These are phyloP conservation scores for Podarcis cretensis DNA, from an alignment of 2,113 vertebrate species.

Conservation along the genomic window DNA sequence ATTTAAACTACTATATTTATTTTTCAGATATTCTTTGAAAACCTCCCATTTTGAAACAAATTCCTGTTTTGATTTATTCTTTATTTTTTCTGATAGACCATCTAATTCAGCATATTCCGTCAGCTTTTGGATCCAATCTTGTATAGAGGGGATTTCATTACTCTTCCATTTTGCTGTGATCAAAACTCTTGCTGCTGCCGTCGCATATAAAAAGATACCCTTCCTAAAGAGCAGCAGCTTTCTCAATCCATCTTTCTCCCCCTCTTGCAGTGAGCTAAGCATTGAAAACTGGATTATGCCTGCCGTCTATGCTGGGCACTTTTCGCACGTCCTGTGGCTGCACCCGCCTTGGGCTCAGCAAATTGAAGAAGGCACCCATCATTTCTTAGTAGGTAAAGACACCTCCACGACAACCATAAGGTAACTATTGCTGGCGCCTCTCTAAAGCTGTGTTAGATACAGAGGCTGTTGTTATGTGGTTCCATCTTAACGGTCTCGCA, in stretches of 20 bases:
- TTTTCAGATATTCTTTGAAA: no score
- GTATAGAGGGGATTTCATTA: no score
- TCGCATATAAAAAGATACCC: no score
- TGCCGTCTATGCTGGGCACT: conserved; percentile 94
- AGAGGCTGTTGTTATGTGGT: background rate
- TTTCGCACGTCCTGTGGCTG: conserved; percentile 91
- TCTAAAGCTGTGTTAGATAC: background rate
- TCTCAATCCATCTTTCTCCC: conserved; percentile 9
- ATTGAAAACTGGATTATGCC: conserved; percentile 99
- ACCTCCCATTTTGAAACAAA: no score
- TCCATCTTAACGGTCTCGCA: background rate
- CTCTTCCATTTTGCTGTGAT: no score
- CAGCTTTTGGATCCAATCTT: no score
- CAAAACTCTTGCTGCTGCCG: no score
- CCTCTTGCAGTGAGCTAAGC: conserved; percentile 87
- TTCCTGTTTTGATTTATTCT: no score
- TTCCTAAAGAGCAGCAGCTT: no score
- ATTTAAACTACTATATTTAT: no score
- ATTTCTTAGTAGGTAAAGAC: conserved; percentile 89
- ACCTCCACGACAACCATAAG: conserved; percentile 95
- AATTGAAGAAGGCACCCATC: conserved; percentile 90
- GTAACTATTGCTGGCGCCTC: conserved; percentile 65
- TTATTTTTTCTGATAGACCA: no score
- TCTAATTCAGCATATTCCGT: no score
- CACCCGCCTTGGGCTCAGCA: conserved; percentile 95